Evolutionary conservation across 2,888 invertebrate genomes (phyloP).

Genomic region (Chesias legatella): DNA sequence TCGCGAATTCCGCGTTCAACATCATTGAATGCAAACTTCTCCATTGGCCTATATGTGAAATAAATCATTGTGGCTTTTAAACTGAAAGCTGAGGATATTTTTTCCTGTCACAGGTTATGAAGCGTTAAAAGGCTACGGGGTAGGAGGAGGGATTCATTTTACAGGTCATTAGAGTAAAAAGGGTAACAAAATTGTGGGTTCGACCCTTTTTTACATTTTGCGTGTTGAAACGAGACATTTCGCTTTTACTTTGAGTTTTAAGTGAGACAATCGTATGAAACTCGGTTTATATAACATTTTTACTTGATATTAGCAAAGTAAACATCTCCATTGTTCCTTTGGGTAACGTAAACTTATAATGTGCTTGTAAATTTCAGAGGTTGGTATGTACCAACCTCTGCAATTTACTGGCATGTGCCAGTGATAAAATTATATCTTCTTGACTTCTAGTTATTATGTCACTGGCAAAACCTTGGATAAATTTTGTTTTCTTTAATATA

Average conservation of each 20-base stretch:
- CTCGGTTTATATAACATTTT: constrained; percentile 8
- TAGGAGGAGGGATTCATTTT: constrained; percentile 54
- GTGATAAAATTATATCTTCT: background rate
- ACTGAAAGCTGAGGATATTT: constrained; percentile 44
- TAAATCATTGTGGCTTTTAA: constrained; percentile 21
- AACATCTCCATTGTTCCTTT: too few relatives aligned
- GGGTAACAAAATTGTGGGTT: constrained; percentile 54
- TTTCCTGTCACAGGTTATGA: constrained; percentile 47
- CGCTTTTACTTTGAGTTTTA: constrained; percentile 30
- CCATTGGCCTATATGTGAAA: constrained; percentile 23
- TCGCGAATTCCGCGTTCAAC: too few relatives aligned
- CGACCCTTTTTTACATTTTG: constrained; percentile 37
- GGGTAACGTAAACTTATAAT: too few relatives aligned
- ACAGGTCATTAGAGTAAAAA: constrained; percentile 69
- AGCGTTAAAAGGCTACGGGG: constrained; percentile 50
- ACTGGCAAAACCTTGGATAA: too few relatives aligned
- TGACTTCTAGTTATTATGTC: too few relatives aligned
- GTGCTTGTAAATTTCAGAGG: too few relatives aligned
- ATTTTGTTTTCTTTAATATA: too few relatives aligned
- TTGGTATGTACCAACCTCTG: too few relatives aligned
- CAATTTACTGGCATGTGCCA: too few relatives aligned
- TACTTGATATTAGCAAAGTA: too few relatives aligned
- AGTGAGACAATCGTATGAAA: constrained; percentile 25
- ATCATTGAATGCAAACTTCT: too few relatives aligned
- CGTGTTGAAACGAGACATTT: constrained; percentile 33